Conservation (phyloP, 1,140 invertebrate species). For the Monochamus saltuarius region DNA sequence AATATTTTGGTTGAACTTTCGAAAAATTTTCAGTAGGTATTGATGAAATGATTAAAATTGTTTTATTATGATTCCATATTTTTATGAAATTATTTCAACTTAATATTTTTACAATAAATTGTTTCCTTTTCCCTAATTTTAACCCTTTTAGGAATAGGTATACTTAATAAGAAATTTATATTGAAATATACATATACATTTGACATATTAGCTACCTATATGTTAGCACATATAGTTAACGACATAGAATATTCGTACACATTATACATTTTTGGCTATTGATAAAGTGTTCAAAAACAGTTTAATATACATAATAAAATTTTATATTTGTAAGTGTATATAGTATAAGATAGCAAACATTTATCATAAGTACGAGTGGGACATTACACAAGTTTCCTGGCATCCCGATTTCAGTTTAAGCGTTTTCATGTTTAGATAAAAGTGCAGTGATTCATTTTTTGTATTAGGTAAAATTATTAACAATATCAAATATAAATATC, state of each 20-base stretch:
- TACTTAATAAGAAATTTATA: constrained; percentile 4
- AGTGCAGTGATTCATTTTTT: constrained; percentile 10
- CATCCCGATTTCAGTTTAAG: constrained; percentile 28
- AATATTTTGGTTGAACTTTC: too few species aligned
- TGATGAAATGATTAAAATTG: too few species aligned
- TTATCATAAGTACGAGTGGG: constrained; percentile 30
- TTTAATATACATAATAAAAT: constrained; percentile 24
- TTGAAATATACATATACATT: constrained; percentile 14
- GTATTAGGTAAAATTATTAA: constrained; percentile 18
- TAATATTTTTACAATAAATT: too few species aligned
- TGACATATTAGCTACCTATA: constrained; percentile 3
- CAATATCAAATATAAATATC: constrained; percentile 30
- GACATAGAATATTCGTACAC: constrained; percentile 15
- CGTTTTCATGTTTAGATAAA: constrained; percentile 25
- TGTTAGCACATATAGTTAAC: constrained; percentile 4
- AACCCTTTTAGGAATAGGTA: too few species aligned
- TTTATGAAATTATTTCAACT: too few species aligned
- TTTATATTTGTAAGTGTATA: constrained; percentile 18
- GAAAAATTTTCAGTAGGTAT: too few species aligned
- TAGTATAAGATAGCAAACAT: constrained; percentile 33
- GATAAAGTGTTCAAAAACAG: constrained; percentile 29
- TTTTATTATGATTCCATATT: too few species aligned
- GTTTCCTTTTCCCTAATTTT: too few species aligned
- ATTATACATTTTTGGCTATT: constrained; percentile 5
- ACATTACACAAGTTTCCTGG: constrained; percentile 17